phyloP scores from a whole-genome alignment of 2,797 vertebrate genomes.

The Sebastes paucispinis region DNA sequence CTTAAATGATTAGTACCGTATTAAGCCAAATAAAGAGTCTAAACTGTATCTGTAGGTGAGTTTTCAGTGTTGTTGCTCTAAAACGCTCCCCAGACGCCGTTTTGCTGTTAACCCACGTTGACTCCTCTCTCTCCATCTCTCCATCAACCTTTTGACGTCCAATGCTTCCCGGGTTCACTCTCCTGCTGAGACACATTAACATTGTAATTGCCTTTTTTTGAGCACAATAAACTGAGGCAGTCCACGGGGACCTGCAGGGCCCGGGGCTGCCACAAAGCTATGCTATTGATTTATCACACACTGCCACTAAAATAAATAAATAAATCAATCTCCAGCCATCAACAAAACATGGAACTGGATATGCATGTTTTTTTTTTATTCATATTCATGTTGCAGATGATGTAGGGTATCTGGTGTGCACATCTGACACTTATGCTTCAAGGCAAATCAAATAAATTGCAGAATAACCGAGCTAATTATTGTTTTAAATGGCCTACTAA shows the following conservation, averaged over 20 bases:
- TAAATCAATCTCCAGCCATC: conserved; percentile 13
- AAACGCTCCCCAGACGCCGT: conserved; percentile 80
- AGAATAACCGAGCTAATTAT: conserved; percentile 37
- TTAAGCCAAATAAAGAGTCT: background rate
- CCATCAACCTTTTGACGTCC: conserved; percentile 64
- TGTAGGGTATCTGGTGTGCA: conserved; percentile 15
- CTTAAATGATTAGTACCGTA: background rate
- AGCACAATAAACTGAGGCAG: conserved; percentile 79
- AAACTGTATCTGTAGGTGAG: background rate
- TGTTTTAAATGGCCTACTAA: conserved; percentile 30
- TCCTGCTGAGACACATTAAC: conserved; percentile 90
- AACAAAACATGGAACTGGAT: conserved; percentile 26
- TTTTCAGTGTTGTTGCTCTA: conserved; percentile 38
- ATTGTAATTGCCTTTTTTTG: conserved; percentile 93
- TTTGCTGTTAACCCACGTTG: conserved; percentile 83
- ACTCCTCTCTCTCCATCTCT: conserved; percentile 78
- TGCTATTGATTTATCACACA: conserved; percentile 83
- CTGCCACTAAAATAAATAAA: conserved; percentile 30
- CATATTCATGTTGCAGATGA: conserved; percentile 17
- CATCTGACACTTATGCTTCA: conserved; percentile 32
- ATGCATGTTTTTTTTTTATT: conserved; percentile 18
- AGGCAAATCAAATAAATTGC: background rate
- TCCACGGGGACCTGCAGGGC: conserved; percentile 74
- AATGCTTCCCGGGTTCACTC: conserved; percentile 58
- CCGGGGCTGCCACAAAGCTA: conserved; percentile 77